Percentiles rank a stretch among this genome's conserved stretches.
Evolutionary conservation across 2,113 vertebrate species (phyloP).

Genomic region (Perognathus longimembris): DNA sequence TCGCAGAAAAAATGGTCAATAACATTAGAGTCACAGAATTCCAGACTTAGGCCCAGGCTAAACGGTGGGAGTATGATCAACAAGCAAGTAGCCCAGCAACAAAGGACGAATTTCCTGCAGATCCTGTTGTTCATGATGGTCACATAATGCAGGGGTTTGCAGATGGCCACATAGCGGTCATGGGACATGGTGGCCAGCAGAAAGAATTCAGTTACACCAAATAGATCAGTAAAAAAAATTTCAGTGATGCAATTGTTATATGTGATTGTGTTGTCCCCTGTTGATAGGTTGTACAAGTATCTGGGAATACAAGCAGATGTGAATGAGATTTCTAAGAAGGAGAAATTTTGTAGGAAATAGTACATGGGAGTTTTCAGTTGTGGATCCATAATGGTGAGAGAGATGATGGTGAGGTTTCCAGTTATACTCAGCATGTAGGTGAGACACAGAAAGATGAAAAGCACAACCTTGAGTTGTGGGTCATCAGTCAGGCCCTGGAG

Average conservation of each 20-base stretch:
- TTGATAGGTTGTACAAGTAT: constrained; percentile 62
- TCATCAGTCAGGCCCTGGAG: constrained; percentile 52
- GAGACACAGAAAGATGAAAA: constrained; percentile 64
- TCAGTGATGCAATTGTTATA: constrained; percentile 54
- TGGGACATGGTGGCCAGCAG: constrained; percentile 76
- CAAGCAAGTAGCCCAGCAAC: constrained; percentile 45
- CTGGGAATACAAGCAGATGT: constrained; percentile 73
- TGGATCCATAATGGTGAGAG: constrained; percentile 22
- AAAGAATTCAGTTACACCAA: constrained; percentile 67
- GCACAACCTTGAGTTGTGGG: constrained; percentile 2
- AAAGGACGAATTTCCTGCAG: background rate
- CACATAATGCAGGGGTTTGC: constrained; percentile 57
- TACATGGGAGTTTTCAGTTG: constrained; percentile 74
- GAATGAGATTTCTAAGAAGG: constrained; percentile 73
- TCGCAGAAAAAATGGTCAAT: constrained; percentile 62
- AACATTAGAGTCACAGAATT: constrained; percentile 57
- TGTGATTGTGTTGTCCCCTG: constrained; percentile 51
- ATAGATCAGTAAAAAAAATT: constrained; percentile 56
- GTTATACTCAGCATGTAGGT: constrained; percentile 37
- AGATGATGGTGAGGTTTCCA: constrained; percentile 63
- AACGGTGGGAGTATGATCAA: constrained; percentile 48
- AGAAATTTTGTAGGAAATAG: constrained; percentile 75
- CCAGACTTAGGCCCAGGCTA: constrained; percentile 3
- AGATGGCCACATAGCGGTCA: constrained; percentile 70
- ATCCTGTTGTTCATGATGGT: constrained; percentile 40